Evolutionary conservation across 1,140 invertebrate species (phyloP), one percentile per base, ranked within the genome.

Genomic region (Drosophila sechellia): DNA sequence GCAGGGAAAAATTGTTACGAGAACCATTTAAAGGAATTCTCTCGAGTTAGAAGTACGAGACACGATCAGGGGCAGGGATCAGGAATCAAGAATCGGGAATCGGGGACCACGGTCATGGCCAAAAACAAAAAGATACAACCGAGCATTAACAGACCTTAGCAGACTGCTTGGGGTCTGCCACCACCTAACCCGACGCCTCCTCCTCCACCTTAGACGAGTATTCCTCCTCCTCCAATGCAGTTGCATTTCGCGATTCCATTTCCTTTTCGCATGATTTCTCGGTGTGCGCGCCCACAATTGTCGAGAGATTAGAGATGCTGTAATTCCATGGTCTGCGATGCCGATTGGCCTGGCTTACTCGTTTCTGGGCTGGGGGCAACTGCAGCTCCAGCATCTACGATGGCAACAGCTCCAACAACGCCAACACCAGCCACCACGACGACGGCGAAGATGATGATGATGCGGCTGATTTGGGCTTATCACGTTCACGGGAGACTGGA

Each of bases 11-110:
- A 86, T 78, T 78, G 73, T 81, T 86, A 71, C 72, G 42, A 80
- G 79, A 84, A 78, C 73, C 84, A 89, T 89, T 90, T 89, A 90
- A 84, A 89, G 84, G 84, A 89, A 89, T 89, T 89, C 84, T 89
- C 77, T 15, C 48, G 71, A 84, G 76, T 87, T 84, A 84, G 84
- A 87, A 83, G 55, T 59, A 12, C 58, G 78, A 84, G 84, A 84
- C 83, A 87, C 84, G 83, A 89, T 64, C 72, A 78, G 52, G 45
- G 40, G 42, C 39, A 40, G 57, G 49, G 54, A 56, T 40, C 56
- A 77, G 43, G 50, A 57, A 52, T 45, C 57, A 73, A 50, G 64
- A 69, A 49, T 39, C 55, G 59, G 48, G 49, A 52, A 43, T 39
- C 55, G 43, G 37, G 64, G 61, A 57, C 69, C 69, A 78, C 70